A percentile compares a stretch with the other conserved stretches of the same genome.
Conservation (phyloP, 2,888 invertebrate species). For the Drosophila mettleri region DNA sequence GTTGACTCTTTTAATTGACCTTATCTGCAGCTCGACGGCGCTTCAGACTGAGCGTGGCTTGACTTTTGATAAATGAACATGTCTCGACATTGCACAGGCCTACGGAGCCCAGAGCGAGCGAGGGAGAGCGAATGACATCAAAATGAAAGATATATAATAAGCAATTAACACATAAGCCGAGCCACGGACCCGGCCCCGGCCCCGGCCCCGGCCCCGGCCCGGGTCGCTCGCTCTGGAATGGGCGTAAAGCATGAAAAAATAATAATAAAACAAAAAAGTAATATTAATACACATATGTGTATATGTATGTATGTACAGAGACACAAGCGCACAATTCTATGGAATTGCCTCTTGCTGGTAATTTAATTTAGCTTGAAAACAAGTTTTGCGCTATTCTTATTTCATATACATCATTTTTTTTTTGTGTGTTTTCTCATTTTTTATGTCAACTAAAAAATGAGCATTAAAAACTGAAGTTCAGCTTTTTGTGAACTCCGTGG, state of each 20-base stretch:
- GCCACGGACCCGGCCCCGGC: too few relatives aligned
- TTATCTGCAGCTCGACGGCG: constrained; percentile 73
- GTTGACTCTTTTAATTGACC: constrained; percentile 83
- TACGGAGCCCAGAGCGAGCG: constrained; percentile 17
- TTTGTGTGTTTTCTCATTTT: constrained; percentile 22
- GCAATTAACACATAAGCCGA: constrained; percentile 73
- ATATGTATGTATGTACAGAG: constrained; percentile 8
- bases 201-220: too few relatives aligned
- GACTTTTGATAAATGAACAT: constrained; percentile 79
- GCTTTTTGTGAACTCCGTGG: constrained; percentile 52
- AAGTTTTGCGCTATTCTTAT: constrained; percentile 49
- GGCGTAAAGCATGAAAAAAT: constrained; percentile 66
- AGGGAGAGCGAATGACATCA: constrained; percentile 60
- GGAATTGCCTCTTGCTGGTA: constrained; percentile 72
- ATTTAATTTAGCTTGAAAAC: constrained; percentile 77
- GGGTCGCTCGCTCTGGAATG: constrained; percentile 49
- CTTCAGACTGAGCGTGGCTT: constrained; percentile 70
- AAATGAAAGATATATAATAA: constrained; percentile 78
- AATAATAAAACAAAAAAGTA: constrained; percentile 27
- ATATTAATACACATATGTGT: constrained; percentile 20
- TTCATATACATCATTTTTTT: background rate
- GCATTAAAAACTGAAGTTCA: constrained; percentile 50
- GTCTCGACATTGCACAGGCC: constrained; percentile 40
- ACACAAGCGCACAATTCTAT: constrained; percentile 47
- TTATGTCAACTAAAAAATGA: constrained; percentile 62